Percentiles rank a stretch among this genome's conserved stretches.
These are phyloP conservation scores for Byasa hedistus DNA, from an alignment of 2,888 invertebrate species.

Conservation along the genomic window DNA sequence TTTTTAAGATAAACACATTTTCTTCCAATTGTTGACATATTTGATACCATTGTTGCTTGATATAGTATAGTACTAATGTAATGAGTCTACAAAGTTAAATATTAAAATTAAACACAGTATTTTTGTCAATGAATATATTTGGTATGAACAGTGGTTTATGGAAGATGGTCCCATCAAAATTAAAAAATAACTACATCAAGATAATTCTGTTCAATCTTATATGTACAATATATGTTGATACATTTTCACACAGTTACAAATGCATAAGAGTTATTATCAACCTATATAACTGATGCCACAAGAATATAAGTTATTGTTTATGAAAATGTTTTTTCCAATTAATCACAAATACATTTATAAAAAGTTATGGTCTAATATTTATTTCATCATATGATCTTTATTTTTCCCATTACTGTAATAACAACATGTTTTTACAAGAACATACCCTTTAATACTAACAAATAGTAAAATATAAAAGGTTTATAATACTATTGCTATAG, in stretches of 20 bases:
- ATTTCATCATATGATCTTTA: too few species aligned
- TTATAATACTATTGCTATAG: conserved; percentile 8
- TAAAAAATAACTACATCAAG: conserved; percentile 9
- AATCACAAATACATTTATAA: too few species aligned
- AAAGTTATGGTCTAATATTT: too few species aligned
- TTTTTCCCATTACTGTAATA: too few species aligned
- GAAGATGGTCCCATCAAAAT: conserved; percentile 20
- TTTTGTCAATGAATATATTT: conserved; percentile 23
- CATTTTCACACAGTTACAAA: not conserved
- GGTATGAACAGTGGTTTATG: conserved; percentile 20
- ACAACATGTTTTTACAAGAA: too few species aligned
- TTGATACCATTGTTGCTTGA: too few species aligned
- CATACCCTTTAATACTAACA: not conserved
- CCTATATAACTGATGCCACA: too few species aligned
- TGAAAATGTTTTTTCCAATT: too few species aligned
- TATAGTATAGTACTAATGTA: not conserved
- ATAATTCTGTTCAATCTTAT: not conserved
- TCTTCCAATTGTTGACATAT: not conserved
- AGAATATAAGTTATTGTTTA: too few species aligned
- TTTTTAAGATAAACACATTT: not conserved
- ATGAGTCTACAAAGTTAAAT: not conserved
- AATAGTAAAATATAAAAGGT: not conserved
- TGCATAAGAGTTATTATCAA: too few species aligned
- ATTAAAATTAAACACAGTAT: conserved; percentile 13
- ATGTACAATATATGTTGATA: conserved; percentile 6